Conservation (phyloP, 2,797 vertebrate species). For the Glyptemys insculpta region DNA sequence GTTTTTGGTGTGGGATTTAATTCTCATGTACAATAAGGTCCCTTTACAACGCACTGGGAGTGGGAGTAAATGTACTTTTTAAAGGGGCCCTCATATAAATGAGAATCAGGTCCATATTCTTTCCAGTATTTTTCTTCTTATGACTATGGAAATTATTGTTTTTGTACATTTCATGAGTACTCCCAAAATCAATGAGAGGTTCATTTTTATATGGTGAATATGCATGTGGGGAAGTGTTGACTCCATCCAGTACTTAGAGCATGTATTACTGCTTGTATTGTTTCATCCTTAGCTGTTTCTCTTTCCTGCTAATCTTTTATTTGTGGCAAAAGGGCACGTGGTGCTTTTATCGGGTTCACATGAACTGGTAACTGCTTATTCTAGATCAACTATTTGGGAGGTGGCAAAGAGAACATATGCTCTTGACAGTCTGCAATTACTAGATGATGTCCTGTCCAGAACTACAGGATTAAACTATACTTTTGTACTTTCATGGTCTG, state of each 20-base stretch:
- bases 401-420: background rate
- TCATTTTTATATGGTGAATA: background rate
- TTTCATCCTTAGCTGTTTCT: background rate
- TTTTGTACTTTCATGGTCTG: background rate
- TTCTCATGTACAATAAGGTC: background rate
- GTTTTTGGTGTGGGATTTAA: background rate
- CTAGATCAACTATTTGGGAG: background rate
- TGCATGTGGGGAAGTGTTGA: background rate
- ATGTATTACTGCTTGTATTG: background rate
- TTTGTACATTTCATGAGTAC: background rate
- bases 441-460: slow-evolving; percentile 7
- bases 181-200: background rate
- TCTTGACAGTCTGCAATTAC: background rate
- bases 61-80: background rate
- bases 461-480: background rate
- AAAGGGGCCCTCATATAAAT: background rate
- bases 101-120: background rate
- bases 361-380: background rate
- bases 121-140: background rate
- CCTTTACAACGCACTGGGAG: background rate
- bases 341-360: background rate
- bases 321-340: background rate
- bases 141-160: background rate
- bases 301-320: background rate
- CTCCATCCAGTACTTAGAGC: background rate